Evolutionary conservation across 1,140 invertebrate species (phyloP), one percentile per base, ranked within the genome.

Genomic region (Cherax quadricarinatus): DNA sequence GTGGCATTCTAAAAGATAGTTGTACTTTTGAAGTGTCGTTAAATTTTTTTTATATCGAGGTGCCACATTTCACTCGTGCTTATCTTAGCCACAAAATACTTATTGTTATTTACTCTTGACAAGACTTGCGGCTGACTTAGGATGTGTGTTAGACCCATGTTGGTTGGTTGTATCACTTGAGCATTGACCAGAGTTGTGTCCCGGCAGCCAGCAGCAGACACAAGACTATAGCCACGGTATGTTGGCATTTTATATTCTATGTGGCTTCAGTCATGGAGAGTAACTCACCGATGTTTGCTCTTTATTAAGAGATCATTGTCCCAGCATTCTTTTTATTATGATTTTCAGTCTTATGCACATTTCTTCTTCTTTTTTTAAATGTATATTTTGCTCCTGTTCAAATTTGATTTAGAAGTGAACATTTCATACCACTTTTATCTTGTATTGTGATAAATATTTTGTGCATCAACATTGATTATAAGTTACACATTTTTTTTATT

Each of bases 181-280:
- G 83, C 78, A 91, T 91, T 91, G 83, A 91, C 90, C 90, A 53
- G 84, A 86, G 90, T 91, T 86, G 78, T 91, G 90, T 91, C 84
- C 90, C 90, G 90, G 90, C 90, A 91, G 90, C 90, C 90, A 91
- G 90, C 90, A 86, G 83, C 90, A 91, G 90, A 91, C 90, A 91
- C 90, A 91, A 91, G 90, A 91, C 85, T 91, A 89, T 89, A 91
- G 90, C 84, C 90, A 91, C 70, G 90, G 90, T 91, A 91, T 80
- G 90, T 91, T 91, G 84, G 60, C 85, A 91, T 86, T 81, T 91
- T 86, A 86, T 85, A 83, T 91, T 91, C 82, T 91, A 86, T 81
- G 85, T 91, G 84, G 90, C 84, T 91, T 87, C 82, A 91, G 51
- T 91, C 90, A 86, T 91, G 57, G 70, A 91, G 90, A 85, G 73